Base-by-base conservation (phyloP, 2,888 invertebrate genomes). In the Nycteola revayana region DNA sequence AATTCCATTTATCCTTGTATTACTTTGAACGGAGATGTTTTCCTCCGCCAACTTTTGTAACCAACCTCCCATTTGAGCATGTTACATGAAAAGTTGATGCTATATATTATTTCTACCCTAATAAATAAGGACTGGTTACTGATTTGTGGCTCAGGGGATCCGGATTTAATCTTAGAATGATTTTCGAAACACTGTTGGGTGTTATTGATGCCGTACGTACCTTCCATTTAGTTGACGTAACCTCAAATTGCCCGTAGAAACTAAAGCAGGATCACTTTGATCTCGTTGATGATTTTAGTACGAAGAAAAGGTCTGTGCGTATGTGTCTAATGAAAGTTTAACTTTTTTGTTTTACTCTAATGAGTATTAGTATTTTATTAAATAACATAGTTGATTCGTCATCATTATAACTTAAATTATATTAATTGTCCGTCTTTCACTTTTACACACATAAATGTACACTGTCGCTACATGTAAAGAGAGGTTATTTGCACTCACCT, bases 81-180 rank as follows among this genome's bases (percentile, higher is more conserved):
- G 42, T 53, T 32, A 55, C 50, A 55, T 53, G 47, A 56, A 55
- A 55, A 55, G 43, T 55, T 55, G 42, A 44, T 47, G 50, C 53
- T 50, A 50, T 55, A 56, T 56, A 49, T 56, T 56, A 52, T 53
- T 53, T 56, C 49, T 44, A 49, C 56, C 55, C 53, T 55, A 52
- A 52, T 56, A 55, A 55, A 55, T 56, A 56, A 36, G 38, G 44
- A 40, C 38, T 49, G 36, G 36, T 56, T 52, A 49, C 47, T 49
- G 49, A 55, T 52, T 49, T 56, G 53, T 56, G 53, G 56, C 40
- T 25, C 28, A 23, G 42, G 35, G 49, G 46, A 49, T 46, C 25
- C 36, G 30, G 43, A 48, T 55, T 52, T 43, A 52, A 52, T 54
- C 52, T 52, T 34, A 55, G 36, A 42, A 42, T 55, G 31, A 49